Conservation (phyloP, 2,888 invertebrate species). For the Nephrocerus scutellatus region DNA sequence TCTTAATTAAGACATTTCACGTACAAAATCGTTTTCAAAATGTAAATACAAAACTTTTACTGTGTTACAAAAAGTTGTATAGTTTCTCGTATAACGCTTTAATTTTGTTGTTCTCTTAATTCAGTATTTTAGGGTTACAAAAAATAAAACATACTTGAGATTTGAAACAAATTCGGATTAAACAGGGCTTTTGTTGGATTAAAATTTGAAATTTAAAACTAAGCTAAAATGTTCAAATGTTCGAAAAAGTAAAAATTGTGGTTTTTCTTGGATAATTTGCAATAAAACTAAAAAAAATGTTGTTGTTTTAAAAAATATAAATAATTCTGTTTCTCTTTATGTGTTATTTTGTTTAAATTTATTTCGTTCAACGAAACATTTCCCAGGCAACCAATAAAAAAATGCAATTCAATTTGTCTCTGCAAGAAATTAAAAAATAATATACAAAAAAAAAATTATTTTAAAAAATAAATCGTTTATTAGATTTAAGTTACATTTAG, state of each 20-base stretch:
- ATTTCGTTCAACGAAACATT: constrained; percentile 23
- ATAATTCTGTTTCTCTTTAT: constrained; percentile 17
- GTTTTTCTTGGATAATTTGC: constrained; percentile 7
- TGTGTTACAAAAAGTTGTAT: no score
- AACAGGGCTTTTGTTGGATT: constrained; percentile 33
- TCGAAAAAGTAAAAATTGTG: constrained; percentile 5
- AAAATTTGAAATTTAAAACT: constrained; percentile 18
- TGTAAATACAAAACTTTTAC: no score
- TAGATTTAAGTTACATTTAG: constrained; percentile 12
- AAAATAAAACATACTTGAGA: no score
- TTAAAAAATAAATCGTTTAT: constrained; percentile 14
- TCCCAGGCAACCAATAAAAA: constrained; percentile 18
- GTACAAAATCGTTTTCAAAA: no score
- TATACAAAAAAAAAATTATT: constrained; percentile 5
- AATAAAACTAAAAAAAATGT: constrained; percentile 8
- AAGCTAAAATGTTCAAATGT: no score
- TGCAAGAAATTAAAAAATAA: constrained; percentile 7
- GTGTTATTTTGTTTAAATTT: constrained; percentile 16
- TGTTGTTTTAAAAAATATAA: background rate
- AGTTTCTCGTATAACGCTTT: no score
- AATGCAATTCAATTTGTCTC: constrained; percentile 8
- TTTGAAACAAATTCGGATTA: constrained; percentile 38
- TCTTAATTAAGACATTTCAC: no score
- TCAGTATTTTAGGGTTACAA: no score
- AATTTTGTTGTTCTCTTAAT: no score